Conservation (phyloP, 2,888 invertebrate genomes). For the Thymelicus lineola region DNA sequence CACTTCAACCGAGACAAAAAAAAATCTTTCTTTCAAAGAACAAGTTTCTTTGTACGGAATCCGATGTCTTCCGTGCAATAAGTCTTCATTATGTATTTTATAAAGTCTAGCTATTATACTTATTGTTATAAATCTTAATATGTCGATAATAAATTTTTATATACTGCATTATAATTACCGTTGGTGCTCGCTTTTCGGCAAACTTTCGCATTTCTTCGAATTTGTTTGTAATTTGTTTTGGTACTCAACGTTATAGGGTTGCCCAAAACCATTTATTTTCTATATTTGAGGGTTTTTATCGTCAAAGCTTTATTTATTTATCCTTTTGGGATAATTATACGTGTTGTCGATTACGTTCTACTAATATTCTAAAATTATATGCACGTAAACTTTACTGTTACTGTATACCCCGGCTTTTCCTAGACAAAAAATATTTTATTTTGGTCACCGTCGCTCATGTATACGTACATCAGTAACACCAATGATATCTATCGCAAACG, state of each 20-base stretch:
- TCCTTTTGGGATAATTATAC: no score
- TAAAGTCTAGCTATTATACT: slow-evolving; percentile 43
- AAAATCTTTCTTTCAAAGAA: no score
- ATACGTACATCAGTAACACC: no score
- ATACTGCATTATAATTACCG: slow-evolving; percentile 63
- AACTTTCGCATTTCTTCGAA: slow-evolving; percentile 70
- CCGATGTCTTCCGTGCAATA: neutral
- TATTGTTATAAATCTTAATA: slow-evolving; percentile 57
- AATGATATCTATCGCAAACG: no score
- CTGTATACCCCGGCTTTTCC: no score
- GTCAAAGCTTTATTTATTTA: no score
- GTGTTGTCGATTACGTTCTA: no score
- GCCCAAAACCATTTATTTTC: slow-evolving; percentile 27
- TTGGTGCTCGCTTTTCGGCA: slow-evolving; percentile 58
- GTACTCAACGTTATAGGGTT: slow-evolving; percentile 51
- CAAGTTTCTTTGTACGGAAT: neutral
- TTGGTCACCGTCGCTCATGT: no score
- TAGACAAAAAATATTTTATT: no score
- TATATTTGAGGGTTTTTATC: neutral
- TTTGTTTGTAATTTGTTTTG: slow-evolving; percentile 72
- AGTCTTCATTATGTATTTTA: slow-evolving; percentile 52
- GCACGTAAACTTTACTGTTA: no score
- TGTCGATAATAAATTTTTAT: slow-evolving; percentile 70
- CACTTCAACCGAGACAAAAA: no score
- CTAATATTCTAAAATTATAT: no score